Conservation (phyloP, 1,140 invertebrate species). For the Capitella teleta region DNA sequence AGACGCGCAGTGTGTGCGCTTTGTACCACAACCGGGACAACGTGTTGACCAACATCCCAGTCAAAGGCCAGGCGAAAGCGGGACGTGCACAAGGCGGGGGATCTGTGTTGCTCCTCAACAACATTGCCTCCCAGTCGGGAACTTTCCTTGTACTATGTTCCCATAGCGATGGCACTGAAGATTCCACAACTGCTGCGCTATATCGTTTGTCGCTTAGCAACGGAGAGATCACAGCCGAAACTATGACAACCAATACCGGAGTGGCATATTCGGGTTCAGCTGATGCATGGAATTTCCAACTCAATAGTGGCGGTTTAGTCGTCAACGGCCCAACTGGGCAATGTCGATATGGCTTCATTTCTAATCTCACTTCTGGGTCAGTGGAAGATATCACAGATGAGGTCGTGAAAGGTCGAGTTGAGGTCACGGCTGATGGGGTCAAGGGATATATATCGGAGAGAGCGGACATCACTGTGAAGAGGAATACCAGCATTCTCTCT, state of each 20-base stretch:
- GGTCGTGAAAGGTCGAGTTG: too few species aligned
- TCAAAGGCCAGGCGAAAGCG: constrained; percentile 12
- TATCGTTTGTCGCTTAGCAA: constrained; percentile 14
- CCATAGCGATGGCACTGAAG: constrained; percentile 19
- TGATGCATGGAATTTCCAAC: constrained; percentile 9
- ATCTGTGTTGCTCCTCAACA: constrained; percentile 5
- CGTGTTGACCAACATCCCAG: neutral
- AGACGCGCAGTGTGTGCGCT: constrained; percentile 11
- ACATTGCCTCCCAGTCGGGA: constrained; percentile 6
- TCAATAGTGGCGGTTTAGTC: constrained; percentile 5
- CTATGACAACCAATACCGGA: constrained; percentile 10
- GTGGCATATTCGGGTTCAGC: constrained; percentile 17
- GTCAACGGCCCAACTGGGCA: constrained; percentile 20
- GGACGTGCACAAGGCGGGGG: constrained; percentile 9
- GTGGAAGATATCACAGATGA: neutral
- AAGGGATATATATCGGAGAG: neutral
- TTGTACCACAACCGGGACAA: constrained; percentile 19
- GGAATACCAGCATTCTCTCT: too few species aligned
- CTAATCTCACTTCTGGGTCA: constrained; percentile 11
- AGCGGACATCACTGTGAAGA: neutral
- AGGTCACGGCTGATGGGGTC: too few species aligned
- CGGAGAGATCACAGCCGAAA: neutral
- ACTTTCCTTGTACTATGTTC: constrained; percentile 19
- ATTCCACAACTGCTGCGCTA: constrained; percentile 15
- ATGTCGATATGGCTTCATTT: constrained; percentile 18